phyloP scores from a whole-genome alignment of 2,113 vertebrate species.

The Reinhardtius hippoglossoides region DNA sequence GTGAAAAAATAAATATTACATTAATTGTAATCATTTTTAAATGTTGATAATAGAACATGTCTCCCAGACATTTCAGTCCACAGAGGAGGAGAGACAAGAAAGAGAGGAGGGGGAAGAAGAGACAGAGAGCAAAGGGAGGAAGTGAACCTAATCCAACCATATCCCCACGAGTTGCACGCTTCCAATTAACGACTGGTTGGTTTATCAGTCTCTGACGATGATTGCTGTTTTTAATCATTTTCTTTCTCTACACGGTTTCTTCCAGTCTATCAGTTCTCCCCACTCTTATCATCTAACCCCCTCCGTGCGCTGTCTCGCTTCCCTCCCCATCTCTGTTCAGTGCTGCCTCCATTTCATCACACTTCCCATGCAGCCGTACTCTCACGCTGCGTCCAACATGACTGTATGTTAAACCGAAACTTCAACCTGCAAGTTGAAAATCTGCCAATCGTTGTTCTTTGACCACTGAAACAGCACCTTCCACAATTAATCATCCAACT shows the following conservation, averaged over 20 bases:
- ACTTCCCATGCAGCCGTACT: conserved; percentile 45
- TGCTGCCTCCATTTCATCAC: conserved; percentile 62
- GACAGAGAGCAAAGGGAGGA: conserved; percentile 48
- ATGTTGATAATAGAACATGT: conserved; percentile 40
- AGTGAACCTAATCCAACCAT: conserved; percentile 73
- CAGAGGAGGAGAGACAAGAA: conserved; percentile 42
- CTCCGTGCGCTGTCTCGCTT: conserved; percentile 59
- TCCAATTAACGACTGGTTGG: conserved; percentile 88
- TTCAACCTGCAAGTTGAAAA: conserved; percentile 41
- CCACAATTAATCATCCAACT: neutral
- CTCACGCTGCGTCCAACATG: conserved; percentile 54
- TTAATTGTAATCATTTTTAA: conserved; percentile 45
- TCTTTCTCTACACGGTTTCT: conserved; percentile 76
- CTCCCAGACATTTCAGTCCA: conserved; percentile 42
- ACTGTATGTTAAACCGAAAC: conserved; percentile 38
- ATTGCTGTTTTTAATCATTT: conserved; percentile 93
- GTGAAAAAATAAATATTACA: conserved; percentile 30
- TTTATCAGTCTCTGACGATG: conserved; percentile 89
- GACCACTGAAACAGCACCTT: conserved; percentile 23
- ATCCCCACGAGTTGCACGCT: conserved; percentile 84
- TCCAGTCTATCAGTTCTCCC: conserved; percentile 76
- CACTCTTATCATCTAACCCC: conserved; percentile 79
- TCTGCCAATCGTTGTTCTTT: conserved; percentile 18
- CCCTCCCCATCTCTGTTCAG: conserved; percentile 56
- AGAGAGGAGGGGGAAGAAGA: conserved; percentile 16